Percentiles rank a stretch among this genome's conserved stretches.
Evolutionary conservation across 2,888 invertebrate species (phyloP).

Genomic region (Synanthedon formicaeformis): DNA sequence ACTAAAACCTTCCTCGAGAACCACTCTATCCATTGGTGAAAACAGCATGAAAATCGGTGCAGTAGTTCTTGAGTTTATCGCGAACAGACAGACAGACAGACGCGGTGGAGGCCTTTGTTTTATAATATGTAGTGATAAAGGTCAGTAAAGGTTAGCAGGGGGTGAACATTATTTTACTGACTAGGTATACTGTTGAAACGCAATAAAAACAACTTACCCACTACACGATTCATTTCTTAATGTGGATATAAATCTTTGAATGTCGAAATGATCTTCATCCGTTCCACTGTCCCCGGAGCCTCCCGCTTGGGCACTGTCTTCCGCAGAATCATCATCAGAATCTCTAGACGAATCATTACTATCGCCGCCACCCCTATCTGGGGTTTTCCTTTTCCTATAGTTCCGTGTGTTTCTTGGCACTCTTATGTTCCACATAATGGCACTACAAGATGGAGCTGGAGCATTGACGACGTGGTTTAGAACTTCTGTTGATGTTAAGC

Average conservation of each 20-base stretch:
- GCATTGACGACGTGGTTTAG: conserved; percentile 45
- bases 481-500: conserved; percentile 24
- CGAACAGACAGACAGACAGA: no score
- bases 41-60: no score
- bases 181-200: no score
- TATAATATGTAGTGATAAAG: no score
- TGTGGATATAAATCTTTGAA: conserved; percentile 24
- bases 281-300: conserved; percentile 26
- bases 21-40: no score
- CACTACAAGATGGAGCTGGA: conserved; percentile 42
- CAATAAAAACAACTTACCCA: conserved; percentile 27
- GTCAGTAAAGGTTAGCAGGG: no score
- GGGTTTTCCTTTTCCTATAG: conserved; percentile 54
- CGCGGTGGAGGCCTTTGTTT: no score
- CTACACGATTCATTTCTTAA: conserved; percentile 29
- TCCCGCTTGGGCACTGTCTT: conserved; percentile 21
- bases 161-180: no score
- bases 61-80: no score
- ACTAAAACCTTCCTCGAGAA: no score
- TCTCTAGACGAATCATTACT: conserved; percentile 47
- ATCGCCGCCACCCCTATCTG: conserved; percentile 40
- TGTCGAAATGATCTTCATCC: conserved; percentile 32
- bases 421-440: conserved; percentile 44
- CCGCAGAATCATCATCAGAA: conserved; percentile 50
- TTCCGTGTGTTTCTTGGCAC: conserved; percentile 38